Base-by-base conservation (phyloP, 2,888 invertebrate genomes). In the Macaria notata region DNA sequence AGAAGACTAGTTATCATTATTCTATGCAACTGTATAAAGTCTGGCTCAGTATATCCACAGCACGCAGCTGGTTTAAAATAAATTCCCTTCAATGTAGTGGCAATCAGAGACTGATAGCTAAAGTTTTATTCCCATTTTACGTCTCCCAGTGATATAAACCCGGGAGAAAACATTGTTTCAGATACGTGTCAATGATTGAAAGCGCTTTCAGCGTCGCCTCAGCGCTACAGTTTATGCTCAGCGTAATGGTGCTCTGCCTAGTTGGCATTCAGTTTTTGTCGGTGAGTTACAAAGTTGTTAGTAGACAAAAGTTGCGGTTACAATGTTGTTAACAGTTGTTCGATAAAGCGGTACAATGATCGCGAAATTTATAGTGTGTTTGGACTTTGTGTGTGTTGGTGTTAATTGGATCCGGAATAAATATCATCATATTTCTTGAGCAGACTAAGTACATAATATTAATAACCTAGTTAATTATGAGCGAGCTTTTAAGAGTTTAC, bases 101-200 rank as follows among this genome's bases (percentile, higher is more conserved):
- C 46, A 54, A 58, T 54, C 49, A 54, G 46, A 42, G 42, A 30
- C 38, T 53, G 49, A 58, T 45, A 45, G 53, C 42, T 36, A 42
- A 49, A 54, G 43, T 58, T 58, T 58, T 49, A 53, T 58, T 50
- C 33, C 46, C 46, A 8, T 58, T 58, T 58, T 59, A 55, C 31
- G 54, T 55, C 52, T 49, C 29, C 53, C 33, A 49, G 52, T 49
- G 33, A 41, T 48, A 56, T 48, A 53, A 57, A 45, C 36, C 39
- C 49, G 54, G 54, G 56, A 62, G 61, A 62, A 62, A 67, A 58
- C 58, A 55, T 56, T 53, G 41, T 85, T 85, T 69, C 79, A 92
- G 92, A 70, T 92, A 90, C 70, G 89, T 92, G 52, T 79, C 86
- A 33, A 86, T 89, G 88, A 87, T 92, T 56, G 91, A 92, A 72